Conservation (phyloP, 2,113 vertebrate species). For the Empidonax traillii region DNA sequence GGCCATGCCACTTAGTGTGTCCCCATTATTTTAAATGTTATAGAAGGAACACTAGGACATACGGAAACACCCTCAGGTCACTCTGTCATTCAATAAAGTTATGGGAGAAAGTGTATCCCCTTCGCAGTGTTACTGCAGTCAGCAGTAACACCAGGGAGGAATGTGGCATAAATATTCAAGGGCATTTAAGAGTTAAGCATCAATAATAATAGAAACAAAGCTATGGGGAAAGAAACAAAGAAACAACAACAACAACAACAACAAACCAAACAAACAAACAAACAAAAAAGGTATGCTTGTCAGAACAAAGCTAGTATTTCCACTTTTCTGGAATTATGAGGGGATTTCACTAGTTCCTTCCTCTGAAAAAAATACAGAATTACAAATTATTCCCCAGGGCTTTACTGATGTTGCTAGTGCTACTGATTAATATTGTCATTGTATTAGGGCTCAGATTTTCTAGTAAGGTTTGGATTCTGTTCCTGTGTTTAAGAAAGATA, state of each 20-base stretch:
- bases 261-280: no score
- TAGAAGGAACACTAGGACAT: not conserved
- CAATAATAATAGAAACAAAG: not conserved
- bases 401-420: not conserved
- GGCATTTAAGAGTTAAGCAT: not conserved
- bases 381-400: not conserved
- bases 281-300: not conserved
- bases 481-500: not conserved
- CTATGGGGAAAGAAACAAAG: not conserved
- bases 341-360: not conserved
- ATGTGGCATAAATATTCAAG: not conserved
- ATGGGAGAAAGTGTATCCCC: not conserved
- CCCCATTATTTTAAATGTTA: slow-evolving; percentile 29
- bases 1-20: not conserved
- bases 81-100: not conserved
- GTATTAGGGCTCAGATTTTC: not conserved
- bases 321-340: not conserved
- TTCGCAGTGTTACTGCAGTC: not conserved
- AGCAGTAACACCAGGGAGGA: not conserved
- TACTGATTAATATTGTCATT: not conserved
- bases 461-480: not conserved
- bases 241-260: no score
- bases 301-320: not conserved
- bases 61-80: not conserved
- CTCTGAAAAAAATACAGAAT: not conserved